Evolutionary conservation across 2,888 invertebrate genomes (phyloP), one percentile per base, ranked within the genome.

Genomic region (Muscina levida): DNA sequence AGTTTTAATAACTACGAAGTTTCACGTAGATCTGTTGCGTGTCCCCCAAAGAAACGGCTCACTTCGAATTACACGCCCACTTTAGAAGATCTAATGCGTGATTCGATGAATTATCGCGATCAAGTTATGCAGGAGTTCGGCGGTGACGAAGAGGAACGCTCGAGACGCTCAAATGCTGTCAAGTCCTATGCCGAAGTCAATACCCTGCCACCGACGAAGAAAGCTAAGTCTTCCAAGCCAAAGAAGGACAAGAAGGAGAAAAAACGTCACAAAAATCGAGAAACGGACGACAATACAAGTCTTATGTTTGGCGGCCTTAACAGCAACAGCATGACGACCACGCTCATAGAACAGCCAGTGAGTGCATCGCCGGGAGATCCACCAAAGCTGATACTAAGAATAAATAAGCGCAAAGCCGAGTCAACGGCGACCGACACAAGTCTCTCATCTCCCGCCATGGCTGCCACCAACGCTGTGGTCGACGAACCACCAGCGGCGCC

Each of bases 21-120:
- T 83, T 90, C 92, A 86, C 91, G 91, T 75, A 85, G 92, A 82
- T 87, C 91, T 86, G 86, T 92, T 87, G 91, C 93, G 86, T 90
- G 95, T 82, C 97, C 97, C 65, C 97, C 97, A 0, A 97, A 97
- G 91, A 97, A 97, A 88, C 93, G 96, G 15, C 89, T 95, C 26
- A 88, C 88, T 0, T 84, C 87, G 37, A 89, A 88, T 66, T 89
- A 87, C 70, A 93, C 92, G 15, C 95, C 95, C 0, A 94, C 94
- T 81, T 93, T 96, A 83, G 95, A 97, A 89, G 96, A 96, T 86
- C 90, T 96, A 65, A 94, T 94, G 82, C 93, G 96, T 1, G 96
- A 97, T 86, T 96, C 95, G 85, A 97, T 97, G 97, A 96, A 96
- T 87, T 97, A 93, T 89, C 92, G 97, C 15, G 93, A 95, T 82